A percentile compares a stretch with the other conserved stretches of the same genome.
These are phyloP conservation scores for Paedocypris sp. DNA, from an alignment of 2,113 vertebrate species.

Conservation along the genomic window DNA sequence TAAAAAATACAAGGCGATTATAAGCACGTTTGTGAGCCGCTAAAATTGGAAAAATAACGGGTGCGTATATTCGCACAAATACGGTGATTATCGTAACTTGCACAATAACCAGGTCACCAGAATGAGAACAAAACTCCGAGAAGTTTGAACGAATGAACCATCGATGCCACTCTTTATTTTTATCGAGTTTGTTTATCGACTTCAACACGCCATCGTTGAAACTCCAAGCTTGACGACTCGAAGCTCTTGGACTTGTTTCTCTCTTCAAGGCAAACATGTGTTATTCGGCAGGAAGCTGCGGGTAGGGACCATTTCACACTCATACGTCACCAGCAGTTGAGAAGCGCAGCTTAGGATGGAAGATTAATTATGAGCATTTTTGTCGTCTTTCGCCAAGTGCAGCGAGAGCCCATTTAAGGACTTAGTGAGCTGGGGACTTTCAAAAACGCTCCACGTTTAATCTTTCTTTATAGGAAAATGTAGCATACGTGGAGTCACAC, in stretches of 20 bases:
- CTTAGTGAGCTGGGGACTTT: conserved; percentile 28
- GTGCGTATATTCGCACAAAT: too few species aligned
- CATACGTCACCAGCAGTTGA: conserved; percentile 1
- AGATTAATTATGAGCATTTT: conserved; percentile 31
- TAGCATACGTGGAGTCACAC: conserved; percentile 34
- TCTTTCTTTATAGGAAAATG: conserved; percentile 34
- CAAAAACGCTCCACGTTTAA: conserved; percentile 34
- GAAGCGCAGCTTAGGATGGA: conserved; percentile 13
- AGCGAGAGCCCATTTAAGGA: conserved; percentile 24
- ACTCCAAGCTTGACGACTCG: neutral
- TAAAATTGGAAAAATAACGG: too few species aligned
- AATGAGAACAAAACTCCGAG: too few species aligned
- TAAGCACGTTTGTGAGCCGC: too few species aligned
- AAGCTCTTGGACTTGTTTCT: neutral
- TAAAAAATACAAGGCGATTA: too few species aligned
- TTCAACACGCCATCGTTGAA: neutral
- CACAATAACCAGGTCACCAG: too few species aligned
- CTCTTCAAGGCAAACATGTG: conserved; percentile 20
- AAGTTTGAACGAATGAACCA: too few species aligned
- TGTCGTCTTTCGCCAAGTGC: conserved; percentile 17
- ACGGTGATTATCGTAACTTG: too few species aligned
- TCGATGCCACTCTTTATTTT: conserved; percentile 2
- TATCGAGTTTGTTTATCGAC: neutral
- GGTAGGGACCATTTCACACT: neutral
- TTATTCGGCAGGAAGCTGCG: conserved; percentile 9